Conservation (phyloP, 2,888 invertebrate genomes). For the Diaphora mendica region DNA sequence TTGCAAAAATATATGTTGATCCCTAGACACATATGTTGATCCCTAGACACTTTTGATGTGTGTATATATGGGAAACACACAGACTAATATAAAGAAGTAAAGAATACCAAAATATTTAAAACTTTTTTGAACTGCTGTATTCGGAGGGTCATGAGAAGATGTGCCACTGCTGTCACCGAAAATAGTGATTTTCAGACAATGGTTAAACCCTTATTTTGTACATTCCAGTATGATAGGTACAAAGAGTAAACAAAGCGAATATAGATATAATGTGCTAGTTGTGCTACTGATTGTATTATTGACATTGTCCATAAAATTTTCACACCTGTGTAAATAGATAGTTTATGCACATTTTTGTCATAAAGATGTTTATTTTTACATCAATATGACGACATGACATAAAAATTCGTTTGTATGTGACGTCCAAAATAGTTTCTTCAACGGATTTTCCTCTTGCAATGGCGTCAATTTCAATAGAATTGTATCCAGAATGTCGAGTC, state of each 20-base stretch:
- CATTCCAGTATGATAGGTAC: neutral
- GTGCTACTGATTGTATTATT: no score
- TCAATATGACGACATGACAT: neutral
- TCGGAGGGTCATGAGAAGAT: no score
- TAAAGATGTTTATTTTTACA: neutral
- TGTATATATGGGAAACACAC: no score
- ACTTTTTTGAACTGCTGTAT: no score
- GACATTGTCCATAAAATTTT: neutral
- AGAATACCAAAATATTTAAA: no score
- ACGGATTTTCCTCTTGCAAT: conserved; percentile 6
- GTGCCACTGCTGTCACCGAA: no score
- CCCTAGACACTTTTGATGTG: no score
- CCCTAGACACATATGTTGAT: no score
- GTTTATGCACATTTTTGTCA: neutral
- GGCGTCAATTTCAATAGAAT: conserved; percentile 3
- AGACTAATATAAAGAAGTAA: no score
- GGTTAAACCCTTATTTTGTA: neutral
- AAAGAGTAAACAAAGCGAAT: neutral
- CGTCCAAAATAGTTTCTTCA: neutral
- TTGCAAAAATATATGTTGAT: no score
- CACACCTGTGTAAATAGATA: neutral
- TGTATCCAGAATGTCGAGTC: conserved; percentile 1
- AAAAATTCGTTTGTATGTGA: neutral
- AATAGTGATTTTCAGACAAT: no score
- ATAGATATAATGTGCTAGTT: neutral